phyloP scores from a whole-genome alignment of 2,797 vertebrate genomes.

The Halcyon smyrnensis region DNA sequence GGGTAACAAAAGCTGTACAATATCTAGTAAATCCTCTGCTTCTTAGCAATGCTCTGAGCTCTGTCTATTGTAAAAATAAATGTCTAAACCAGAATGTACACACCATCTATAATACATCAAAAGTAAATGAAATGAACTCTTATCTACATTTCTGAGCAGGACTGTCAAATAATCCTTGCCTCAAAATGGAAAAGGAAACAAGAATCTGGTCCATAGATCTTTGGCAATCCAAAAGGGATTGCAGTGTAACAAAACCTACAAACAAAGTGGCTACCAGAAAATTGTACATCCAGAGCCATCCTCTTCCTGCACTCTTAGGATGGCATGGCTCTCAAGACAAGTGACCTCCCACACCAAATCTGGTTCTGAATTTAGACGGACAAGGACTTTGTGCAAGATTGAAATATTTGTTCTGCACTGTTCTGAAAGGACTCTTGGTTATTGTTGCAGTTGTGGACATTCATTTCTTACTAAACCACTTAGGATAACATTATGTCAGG shows the following conservation, averaged over 20 bases:
- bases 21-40: constrained; percentile 23
- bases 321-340: neutral
- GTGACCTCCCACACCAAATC: neutral
- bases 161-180: neutral
- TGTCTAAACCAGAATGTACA: neutral
- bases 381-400: neutral
- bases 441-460: neutral
- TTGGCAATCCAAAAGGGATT: neutral
- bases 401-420: neutral
- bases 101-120: neutral
- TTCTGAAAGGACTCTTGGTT: neutral
- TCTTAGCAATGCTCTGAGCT: constrained; percentile 1
- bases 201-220: neutral
- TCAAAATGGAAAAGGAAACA: constrained; percentile 23
- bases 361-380: neutral
- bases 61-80: neutral
- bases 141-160: constrained; percentile 33
- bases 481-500: neutral
- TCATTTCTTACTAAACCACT: neutral
- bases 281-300: neutral
- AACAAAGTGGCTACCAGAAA: neutral
- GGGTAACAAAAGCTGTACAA: constrained; percentile 8
- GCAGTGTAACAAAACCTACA: neutral
- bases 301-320: neutral
- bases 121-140: neutral